phyloP scores from a whole-genome alignment of 1,140 invertebrate species.

The Hetaerina americana region DNA sequence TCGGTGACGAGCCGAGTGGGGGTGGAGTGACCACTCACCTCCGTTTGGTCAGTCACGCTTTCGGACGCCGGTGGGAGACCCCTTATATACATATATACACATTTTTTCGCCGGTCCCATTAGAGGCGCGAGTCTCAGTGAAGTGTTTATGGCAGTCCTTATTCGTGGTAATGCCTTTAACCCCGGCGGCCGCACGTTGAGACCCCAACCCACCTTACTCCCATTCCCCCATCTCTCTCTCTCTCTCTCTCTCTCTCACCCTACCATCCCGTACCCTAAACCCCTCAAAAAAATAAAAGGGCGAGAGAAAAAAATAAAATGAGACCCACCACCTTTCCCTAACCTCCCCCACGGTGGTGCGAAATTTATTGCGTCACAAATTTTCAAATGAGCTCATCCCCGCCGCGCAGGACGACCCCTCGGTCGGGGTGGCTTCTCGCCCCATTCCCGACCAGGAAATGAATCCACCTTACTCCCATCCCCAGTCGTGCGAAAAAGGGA shows the following conservation, averaged over 20 bases:
- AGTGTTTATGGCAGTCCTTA: background rate
- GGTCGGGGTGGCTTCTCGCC: too few relatives aligned
- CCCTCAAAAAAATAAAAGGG: too few relatives aligned
- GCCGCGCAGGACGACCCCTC: background rate
- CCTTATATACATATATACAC: background rate
- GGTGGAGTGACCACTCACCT: background rate
- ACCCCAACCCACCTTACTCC: background rate
- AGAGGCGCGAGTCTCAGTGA: background rate
- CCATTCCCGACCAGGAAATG: too few relatives aligned
- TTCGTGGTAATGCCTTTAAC: background rate
- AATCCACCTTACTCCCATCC: too few relatives aligned
- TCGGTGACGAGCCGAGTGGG: too few relatives aligned
- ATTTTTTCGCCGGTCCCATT: background rate
- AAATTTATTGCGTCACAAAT: background rate
- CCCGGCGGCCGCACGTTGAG: background rate
- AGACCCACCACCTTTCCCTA: too few relatives aligned
- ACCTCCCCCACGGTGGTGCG: background rate
- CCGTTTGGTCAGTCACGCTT: background rate
- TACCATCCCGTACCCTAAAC: too few relatives aligned
- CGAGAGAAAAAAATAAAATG: too few relatives aligned
- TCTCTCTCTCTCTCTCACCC: too few relatives aligned
- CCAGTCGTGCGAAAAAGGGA: too few relatives aligned
- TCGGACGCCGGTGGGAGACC: background rate
- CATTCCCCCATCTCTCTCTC: too few relatives aligned
- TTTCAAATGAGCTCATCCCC: background rate